These are phyloP conservation scores for Temnopleurus reevesii DNA, from an alignment of 53 echinoderm and acorn worm species.

Conservation along the genomic window DNA sequence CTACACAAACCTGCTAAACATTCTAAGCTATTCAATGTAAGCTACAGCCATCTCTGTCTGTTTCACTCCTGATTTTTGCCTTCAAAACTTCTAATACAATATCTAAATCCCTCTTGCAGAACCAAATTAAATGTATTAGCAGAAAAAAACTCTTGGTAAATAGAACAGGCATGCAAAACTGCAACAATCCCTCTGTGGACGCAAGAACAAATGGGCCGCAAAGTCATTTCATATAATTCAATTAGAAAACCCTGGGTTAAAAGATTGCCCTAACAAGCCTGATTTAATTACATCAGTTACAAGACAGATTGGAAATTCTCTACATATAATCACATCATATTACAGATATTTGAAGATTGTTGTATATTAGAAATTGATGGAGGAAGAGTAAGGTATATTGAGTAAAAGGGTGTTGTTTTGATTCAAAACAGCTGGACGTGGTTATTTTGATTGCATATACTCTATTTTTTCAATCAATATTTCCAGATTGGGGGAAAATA, in stretches of 20 bases:
- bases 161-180: neutral
- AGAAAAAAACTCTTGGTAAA: neutral
- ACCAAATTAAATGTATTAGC: slow-evolving; percentile 3
- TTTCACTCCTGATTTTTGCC: no score
- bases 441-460: neutral
- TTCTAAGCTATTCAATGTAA: no score
- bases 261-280: neutral
- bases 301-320: neutral
- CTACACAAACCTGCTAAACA: no score
- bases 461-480: neutral
- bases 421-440: no score
- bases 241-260: neutral
- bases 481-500: neutral
- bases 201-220: neutral
- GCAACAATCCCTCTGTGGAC: neutral
- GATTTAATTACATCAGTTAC: neutral
- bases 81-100: neutral
- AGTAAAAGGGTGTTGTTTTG: neutral
- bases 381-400: neutral
- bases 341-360: neutral
- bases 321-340: neutral
- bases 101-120: neutral
- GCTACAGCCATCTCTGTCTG: no score
- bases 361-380: neutral
- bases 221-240: neutral